These are phyloP conservation scores for Magallana angulata DNA, from an alignment of 1,140 invertebrate species.

Conservation along the genomic window DNA sequence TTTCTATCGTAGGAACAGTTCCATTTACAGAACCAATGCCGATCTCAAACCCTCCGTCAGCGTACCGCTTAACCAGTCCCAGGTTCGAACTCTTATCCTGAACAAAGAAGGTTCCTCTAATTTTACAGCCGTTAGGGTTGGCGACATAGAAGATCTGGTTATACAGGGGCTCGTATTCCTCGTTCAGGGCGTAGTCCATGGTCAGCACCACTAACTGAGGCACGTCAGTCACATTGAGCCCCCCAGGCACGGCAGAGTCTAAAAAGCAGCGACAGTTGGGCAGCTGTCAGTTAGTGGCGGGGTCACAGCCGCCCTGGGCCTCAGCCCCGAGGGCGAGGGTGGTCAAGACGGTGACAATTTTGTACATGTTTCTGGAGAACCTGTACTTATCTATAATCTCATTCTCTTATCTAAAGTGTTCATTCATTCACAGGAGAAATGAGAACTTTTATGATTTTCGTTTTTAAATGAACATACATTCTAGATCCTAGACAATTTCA, in stretches of 20 bases:
- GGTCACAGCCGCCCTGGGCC: slow-evolving; percentile 11
- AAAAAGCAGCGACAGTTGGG: slow-evolving; percentile 80
- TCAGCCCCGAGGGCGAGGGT: neutral
- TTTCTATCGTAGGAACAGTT: slow-evolving; percentile 49
- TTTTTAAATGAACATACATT: too few relatives aligned
- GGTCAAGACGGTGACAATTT: neutral
- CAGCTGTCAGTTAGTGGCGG: slow-evolving; percentile 52
- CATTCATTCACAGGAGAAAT: too few relatives aligned
- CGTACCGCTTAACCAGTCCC: slow-evolving; percentile 88
- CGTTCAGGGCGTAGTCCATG: slow-evolving; percentile 95
- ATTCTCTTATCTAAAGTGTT: too few relatives aligned
- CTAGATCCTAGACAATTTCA: too few relatives aligned
- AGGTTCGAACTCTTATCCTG: slow-evolving; percentile 90
- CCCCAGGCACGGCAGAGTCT: slow-evolving; percentile 74
- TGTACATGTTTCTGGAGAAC: neutral
- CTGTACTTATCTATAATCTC: neutral
- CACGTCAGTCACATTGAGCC: slow-evolving; percentile 82
- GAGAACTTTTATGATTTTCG: too few relatives aligned
- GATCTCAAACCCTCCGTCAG: slow-evolving; percentile 92
- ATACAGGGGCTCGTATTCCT: slow-evolving; percentile 52
- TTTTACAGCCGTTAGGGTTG: slow-evolving; percentile 91
- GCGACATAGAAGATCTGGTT: slow-evolving; percentile 71
- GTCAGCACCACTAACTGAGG: slow-evolving; percentile 97
- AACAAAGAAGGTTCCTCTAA: slow-evolving; percentile 89
- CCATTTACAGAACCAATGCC: slow-evolving; percentile 88